Conservation (phyloP, 2,113 vertebrate species). For the Brachypteracias leptosomus region DNA sequence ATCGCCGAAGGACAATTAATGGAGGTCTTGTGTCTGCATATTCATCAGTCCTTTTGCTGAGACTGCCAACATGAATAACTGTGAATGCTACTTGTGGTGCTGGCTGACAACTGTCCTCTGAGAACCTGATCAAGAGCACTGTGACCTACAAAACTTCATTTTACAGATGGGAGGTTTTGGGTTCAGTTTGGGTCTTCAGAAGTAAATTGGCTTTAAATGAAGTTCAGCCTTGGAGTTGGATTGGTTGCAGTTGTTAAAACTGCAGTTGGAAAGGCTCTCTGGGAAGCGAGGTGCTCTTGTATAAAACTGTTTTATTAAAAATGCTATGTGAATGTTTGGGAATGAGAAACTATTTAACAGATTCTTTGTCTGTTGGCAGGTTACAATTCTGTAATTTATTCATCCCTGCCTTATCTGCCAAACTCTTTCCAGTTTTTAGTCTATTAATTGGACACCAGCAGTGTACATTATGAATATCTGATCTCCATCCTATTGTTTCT, state of each 20-base stretch:
- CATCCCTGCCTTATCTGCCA: constrained; percentile 36
- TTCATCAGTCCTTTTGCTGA: background rate
- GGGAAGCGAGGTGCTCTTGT: background rate
- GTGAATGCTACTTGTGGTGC: background rate
- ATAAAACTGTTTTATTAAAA: background rate
- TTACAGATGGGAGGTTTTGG: background rate
- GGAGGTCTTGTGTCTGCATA: background rate
- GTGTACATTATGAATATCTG: background rate
- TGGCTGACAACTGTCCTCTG: background rate
- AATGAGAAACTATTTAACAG: background rate
- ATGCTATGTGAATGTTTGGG: background rate
- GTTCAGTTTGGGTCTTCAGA: background rate
- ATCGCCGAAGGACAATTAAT: background rate
- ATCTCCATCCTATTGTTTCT: constrained; percentile 13
- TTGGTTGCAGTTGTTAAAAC: background rate
- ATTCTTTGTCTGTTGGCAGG: background rate
- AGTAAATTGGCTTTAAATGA: background rate
- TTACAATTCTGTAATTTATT: constrained; percentile 28
- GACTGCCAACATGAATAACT: background rate
- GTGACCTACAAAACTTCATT: background rate
- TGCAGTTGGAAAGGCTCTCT: background rate
- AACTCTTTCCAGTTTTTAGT: constrained; percentile 12
- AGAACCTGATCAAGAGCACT: background rate
- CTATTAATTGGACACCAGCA: constrained; percentile 53
- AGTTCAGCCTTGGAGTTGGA: background rate